A percentile compares a stretch with the other conserved stretches of the same genome.
Evolutionary conservation across 2,888 invertebrate species (phyloP).

Genomic region (Nomada flava): DNA sequence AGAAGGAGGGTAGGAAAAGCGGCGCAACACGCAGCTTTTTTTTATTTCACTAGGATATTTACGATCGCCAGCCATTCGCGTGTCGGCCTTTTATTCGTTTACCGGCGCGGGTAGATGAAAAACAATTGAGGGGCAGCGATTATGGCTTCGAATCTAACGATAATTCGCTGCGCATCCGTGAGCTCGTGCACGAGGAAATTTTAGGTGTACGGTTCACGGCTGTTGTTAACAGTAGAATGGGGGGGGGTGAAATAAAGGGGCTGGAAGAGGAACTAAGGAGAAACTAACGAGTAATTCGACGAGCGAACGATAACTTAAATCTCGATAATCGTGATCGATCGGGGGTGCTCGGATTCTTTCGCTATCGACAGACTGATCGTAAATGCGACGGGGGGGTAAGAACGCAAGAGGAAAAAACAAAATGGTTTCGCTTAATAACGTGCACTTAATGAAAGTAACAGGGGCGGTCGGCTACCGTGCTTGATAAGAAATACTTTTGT

Average conservation of each 20-base stretch:
- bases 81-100: conserved; percentile 41
- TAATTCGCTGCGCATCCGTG: conserved; percentile 30
- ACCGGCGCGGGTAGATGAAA: conserved; percentile 19
- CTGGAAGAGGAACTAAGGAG: neutral
- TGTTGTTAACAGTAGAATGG: no score
- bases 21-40: conserved; percentile 22
- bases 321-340: conserved; percentile 10
- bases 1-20: neutral
- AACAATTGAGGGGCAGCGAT: conserved; percentile 43
- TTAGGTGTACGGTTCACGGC: no score
- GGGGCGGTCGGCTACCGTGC: neutral
- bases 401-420: neutral
- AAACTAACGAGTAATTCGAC: neutral
- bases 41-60: conserved; percentile 33
- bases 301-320: neutral
- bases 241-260: neutral
- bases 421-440: conserved; percentile 27
- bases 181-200: neutral
- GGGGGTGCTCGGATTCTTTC: neutral
- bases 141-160: conserved; percentile 50
- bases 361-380: neutral
- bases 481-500: conserved; percentile 45
- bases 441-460: conserved; percentile 28
- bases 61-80: conserved; percentile 39
- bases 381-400: neutral